Evolutionary conservation across 2,113 vertebrate genomes (phyloP), one percentile per base, ranked within the genome.

Genomic region (Gobius niger): DNA sequence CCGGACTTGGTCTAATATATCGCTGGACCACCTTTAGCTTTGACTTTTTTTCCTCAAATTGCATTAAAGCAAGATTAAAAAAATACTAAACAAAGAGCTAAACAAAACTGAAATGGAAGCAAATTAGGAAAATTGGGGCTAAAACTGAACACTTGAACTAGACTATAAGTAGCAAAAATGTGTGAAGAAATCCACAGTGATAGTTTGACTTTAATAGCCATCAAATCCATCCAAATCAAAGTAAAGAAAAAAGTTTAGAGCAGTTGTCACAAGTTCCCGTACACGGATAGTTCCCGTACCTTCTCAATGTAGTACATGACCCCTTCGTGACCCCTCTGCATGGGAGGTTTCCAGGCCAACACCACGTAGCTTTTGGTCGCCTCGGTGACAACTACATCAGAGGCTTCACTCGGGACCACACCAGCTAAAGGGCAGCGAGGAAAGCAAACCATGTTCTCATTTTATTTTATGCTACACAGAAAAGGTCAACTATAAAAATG

Each of bases 291-390:
- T n/a, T n/a, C n/a, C n/a, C n/a, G n/a, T 88, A 99, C 98, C 95
- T 99, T 99, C 90, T 99, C 98, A 69, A 99, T 95, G 82, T 93
- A 98, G 86, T 99, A 99, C 95, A 97, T 95, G 78, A 99, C 93
- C 68, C 98, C 98, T 85, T 99, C 98, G n/a, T 99, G 96, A 68
- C 98, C 98, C 19, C 96, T 94, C 89, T 98, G 94, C 18, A 91
- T 74, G 5, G 98, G 98, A 24, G 98, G 96, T 76, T 98, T 98
- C 98, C 98, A 99, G 90, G 95, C 96, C 7, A 99, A 94, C n/a
- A 99, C 97, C 84, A 99, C 95, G 1, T 99, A 99, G 90, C 93
- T 99, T 85, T 94, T 96, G n/a, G 96, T 99, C 63, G 96, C 96
- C 89, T 99, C 98, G 5, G 93, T 98, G 78, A 99, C 95, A 40